These are phyloP conservation scores for Sebastes nivosus DNA, from an alignment of 2,797 vertebrate species.

Conservation along the genomic window DNA sequence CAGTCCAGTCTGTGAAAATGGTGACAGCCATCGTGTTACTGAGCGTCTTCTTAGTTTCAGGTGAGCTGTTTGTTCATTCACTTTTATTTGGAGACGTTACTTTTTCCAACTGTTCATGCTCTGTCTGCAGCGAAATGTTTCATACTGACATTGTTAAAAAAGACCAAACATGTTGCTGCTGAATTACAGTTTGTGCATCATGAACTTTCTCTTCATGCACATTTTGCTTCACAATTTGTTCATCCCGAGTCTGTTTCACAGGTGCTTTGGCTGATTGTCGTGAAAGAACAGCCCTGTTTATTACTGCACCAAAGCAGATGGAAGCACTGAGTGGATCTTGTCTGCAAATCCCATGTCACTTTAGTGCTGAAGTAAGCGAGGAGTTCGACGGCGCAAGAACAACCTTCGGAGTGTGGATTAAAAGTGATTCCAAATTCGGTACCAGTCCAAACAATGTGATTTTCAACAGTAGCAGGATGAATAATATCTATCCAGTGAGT, in stretches of 20 bases:
- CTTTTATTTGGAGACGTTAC: no score
- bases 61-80: no score
- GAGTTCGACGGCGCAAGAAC: fast-evolving
- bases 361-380: no score
- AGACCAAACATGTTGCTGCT: neutral
- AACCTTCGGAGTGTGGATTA: no score
- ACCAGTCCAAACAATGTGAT: conserved; percentile 3
- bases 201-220: neutral
- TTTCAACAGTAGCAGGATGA: neutral
- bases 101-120: no score
- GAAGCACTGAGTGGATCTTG: conserved; percentile 61
- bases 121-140: no score
- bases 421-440: no score
- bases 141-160: no score
- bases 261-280: neutral
- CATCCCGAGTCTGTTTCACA: neutral
- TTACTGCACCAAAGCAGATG: neutral
- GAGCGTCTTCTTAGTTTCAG: no score
- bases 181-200: neutral
- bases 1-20: no score
- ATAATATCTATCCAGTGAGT: neutral
- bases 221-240: neutral
- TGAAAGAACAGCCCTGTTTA: fast-evolving
- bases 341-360: conserved; percentile 6
- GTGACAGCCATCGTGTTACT: no score